A percentile compares a stretch with the other conserved stretches of the same genome.
Evolutionary conservation across 2,113 vertebrate species (phyloP).

Genomic region (Myiozetetes cayanensis): DNA sequence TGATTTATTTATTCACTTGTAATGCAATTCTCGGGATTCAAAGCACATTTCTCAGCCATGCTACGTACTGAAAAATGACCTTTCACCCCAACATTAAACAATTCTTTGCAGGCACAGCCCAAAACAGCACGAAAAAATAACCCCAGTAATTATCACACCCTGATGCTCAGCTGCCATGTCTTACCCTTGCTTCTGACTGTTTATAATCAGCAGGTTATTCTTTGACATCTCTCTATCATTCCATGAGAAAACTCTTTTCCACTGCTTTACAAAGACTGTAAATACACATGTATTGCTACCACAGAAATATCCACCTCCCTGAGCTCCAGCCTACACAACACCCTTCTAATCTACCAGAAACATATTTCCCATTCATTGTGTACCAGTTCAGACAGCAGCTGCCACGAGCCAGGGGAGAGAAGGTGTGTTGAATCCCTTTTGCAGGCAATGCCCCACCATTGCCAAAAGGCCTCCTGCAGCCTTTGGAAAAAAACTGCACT

Average conservation of each 20-base stretch:
- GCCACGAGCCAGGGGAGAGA: neutral
- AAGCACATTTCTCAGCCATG: neutral
- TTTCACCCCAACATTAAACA: neutral
- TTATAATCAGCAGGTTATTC: neutral
- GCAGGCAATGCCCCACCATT: neutral
- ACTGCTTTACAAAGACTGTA: neutral
- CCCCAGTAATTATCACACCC: neutral
- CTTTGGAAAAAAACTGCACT: neutral
- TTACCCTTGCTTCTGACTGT: neutral
- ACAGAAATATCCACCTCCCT: neutral
- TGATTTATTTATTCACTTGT: neutral
- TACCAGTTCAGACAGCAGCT: neutral
- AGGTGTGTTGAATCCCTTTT: neutral
- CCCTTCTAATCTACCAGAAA: neutral
- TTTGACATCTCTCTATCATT: neutral
- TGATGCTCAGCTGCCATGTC: neutral
- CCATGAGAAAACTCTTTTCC: neutral
- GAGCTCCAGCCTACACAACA: neutral
- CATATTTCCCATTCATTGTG: neutral
- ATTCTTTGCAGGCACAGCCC: neutral
- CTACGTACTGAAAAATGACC: neutral
- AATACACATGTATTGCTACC: neutral
- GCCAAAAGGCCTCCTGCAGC: neutral
- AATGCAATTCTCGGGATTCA: neutral
- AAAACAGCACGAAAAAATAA: neutral